Evolutionary conservation across 1,140 invertebrate species (phyloP), one percentile per base, ranked within the genome.

Genomic region (Drosophila cardini): DNA sequence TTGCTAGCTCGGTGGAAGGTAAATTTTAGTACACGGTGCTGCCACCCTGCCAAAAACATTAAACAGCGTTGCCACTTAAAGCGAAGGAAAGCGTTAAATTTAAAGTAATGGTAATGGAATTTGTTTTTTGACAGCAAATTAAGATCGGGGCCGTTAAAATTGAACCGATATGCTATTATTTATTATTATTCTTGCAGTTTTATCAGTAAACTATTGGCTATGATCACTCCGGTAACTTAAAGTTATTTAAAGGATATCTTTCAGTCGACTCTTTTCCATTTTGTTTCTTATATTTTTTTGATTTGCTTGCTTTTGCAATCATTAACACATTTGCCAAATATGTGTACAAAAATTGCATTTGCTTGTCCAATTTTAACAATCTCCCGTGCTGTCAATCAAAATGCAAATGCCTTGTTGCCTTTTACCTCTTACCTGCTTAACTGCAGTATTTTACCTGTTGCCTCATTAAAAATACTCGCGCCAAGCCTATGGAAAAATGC

Each of bases 351-450:
- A 42, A 58, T 52, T 56, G 72, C 76, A 84, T 61, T 62, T 68
- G 74, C 81, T 68, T 82, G 80, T 84, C 61, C 80, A 80, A 81
- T 69, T 76, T 60, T 64, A 70, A 83, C 83, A 82, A 82, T 82
- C 79, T 82, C 83, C 79, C 62, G 16, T 32, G 84, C 84, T 89
- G 84, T 87, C 84, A 87, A 87, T 87, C 84, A 87, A 87, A 87
- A 87, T 87, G 84, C 84, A 87, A 87, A 86, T 86, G 65, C 50
- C 48, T 52, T 34, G 13, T 30, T 48, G 45, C 21, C 45, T 81
- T 43, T 57, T 52, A 30, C 15, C 16, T 18, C 10, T 11, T 40
- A n/a, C n/a, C 42, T 30, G 26, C 48, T 34, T 10, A 1, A 15
- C n/a, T n/a, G n/a, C n/a, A n/a, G n/a, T n/a, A 15, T 45, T 11